These are phyloP conservation scores for Dendrolimus houi DNA, from an alignment of 2,888 invertebrate genomes.

Conservation along the genomic window DNA sequence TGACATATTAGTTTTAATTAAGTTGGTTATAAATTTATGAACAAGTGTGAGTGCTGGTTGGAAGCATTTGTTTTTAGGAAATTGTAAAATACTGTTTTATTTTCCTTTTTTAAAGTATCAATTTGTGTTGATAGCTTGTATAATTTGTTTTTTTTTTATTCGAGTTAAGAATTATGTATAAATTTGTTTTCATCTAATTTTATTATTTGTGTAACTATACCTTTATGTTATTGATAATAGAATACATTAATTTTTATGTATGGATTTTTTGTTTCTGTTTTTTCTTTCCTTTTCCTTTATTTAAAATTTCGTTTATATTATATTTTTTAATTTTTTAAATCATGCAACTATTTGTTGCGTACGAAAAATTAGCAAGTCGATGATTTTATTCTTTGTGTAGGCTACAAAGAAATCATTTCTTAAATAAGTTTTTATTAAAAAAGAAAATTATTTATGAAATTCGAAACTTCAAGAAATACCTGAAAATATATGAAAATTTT, in stretches of 20 bases:
- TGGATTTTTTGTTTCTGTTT: constrained; percentile 59
- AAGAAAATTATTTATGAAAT: no score
- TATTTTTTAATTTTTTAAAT: background rate
- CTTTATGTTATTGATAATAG: constrained; percentile 74
- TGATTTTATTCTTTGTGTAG: no score
- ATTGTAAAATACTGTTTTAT: constrained; percentile 69
- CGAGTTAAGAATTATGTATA: constrained; percentile 73
- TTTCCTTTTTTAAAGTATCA: constrained; percentile 47
- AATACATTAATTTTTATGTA: constrained; percentile 76
- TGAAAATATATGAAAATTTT: no score
- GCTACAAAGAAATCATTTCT: no score
- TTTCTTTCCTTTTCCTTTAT: constrained; percentile 39
- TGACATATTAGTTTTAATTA: constrained; percentile 36
- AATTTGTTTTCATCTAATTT: constrained; percentile 74
- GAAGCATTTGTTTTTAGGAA: constrained; percentile 53
- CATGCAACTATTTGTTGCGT: no score
- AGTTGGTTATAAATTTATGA: constrained; percentile 32
- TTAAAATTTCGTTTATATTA: constrained; percentile 11
- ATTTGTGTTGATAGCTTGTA: constrained; percentile 71
- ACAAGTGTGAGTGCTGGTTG: constrained; percentile 41
- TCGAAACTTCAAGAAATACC: no score
- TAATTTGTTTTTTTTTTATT: constrained; percentile 71
- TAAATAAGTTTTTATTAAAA: no score
- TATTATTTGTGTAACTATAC: constrained; percentile 75
- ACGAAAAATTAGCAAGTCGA: no score